Percentiles rank a stretch among this genome's conserved stretches.
phyloP scores from a whole-genome alignment of 1,140 invertebrate genomes.

The Lutraria rhynchaena region DNA sequence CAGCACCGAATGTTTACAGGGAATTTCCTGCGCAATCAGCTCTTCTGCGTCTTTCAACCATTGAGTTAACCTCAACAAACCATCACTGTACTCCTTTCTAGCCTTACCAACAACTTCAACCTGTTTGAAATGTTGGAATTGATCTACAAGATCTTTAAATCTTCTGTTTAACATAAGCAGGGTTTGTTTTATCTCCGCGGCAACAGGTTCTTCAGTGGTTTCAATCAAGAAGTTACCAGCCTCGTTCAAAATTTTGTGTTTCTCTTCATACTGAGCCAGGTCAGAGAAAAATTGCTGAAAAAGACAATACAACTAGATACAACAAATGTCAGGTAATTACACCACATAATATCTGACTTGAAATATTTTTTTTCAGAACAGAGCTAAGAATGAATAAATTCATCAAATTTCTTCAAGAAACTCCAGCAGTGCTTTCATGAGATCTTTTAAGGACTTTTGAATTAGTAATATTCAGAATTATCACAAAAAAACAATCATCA shows the following conservation, averaged over 20 bases:
- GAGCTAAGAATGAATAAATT: no score
- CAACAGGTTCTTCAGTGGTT: constrained; percentile 91
- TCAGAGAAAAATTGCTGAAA: constrained; percentile 88
- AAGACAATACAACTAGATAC: constrained; percentile 46
- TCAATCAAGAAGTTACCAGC: constrained; percentile 94
- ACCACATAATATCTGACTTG: no score
- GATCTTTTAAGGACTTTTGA: no score
- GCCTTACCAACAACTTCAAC: constrained; percentile 93
- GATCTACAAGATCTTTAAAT: constrained; percentile 87
- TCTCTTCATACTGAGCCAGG: constrained; percentile 94
- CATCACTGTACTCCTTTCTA: constrained; percentile 90
- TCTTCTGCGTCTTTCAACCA: constrained; percentile 92
- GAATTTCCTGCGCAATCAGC: constrained; percentile 67
- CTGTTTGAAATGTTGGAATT: constrained; percentile 85
- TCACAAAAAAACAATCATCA: no score
- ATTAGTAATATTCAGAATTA: no score
- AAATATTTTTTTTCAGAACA: no score
- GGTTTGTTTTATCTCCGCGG: constrained; percentile 89
- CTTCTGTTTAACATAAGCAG: constrained; percentile 88
- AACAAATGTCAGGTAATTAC: no score
- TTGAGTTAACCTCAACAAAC: constrained; percentile 88
- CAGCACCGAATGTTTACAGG: constrained; percentile 90
- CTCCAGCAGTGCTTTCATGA: no score
- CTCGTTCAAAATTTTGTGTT: constrained; percentile 91
- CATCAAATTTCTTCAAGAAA: no score